Evolutionary conservation across 2,113 vertebrate genomes (phyloP).

Genomic region (Paradoxurus hermaphroditus): DNA sequence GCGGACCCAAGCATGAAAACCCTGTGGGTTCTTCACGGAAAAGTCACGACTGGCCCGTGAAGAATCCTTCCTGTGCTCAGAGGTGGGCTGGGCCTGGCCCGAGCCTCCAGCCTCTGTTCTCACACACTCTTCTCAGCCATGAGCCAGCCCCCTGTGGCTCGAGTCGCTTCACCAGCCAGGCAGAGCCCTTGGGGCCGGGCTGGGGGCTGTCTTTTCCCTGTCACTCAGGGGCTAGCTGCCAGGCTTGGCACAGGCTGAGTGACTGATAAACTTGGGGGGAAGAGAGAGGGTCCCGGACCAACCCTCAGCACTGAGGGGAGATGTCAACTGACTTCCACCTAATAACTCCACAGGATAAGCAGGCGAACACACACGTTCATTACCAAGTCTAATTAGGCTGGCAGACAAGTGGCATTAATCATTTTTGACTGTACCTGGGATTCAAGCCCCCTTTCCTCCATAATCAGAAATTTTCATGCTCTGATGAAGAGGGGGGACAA

Average conservation of each 20-base stretch:
- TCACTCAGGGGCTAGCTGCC: background rate
- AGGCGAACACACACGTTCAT: slow-evolving; percentile 51
- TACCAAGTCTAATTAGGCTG: slow-evolving; percentile 73
- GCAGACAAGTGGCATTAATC: slow-evolving; percentile 72
- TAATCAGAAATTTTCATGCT: slow-evolving; percentile 66
- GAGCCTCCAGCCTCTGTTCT: background rate
- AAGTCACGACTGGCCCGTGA: background rate
- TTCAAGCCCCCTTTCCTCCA: slow-evolving; percentile 51
- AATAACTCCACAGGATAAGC: background rate
- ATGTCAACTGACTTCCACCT: slow-evolving; percentile 31
- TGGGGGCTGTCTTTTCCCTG: background rate
- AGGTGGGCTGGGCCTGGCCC: background rate
- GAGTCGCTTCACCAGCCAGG: background rate
- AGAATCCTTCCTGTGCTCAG: background rate
- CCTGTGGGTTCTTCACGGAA: background rate
- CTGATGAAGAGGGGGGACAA: slow-evolving; percentile 46
- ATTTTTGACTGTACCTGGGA: slow-evolving; percentile 72
- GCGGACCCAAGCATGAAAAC: background rate
- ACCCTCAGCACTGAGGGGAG: background rate
- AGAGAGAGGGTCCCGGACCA: background rate
- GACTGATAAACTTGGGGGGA: background rate
- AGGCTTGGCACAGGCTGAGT: background rate
- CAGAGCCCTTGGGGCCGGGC: background rate
- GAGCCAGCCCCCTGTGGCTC: background rate
- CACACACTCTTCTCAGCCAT: too few relatives aligned